Percentiles rank a stretch among this genome's conserved stretches.
phyloP scores from a whole-genome alignment of 2,797 vertebrate genomes.

The Otolemur crassicaudatus region DNA sequence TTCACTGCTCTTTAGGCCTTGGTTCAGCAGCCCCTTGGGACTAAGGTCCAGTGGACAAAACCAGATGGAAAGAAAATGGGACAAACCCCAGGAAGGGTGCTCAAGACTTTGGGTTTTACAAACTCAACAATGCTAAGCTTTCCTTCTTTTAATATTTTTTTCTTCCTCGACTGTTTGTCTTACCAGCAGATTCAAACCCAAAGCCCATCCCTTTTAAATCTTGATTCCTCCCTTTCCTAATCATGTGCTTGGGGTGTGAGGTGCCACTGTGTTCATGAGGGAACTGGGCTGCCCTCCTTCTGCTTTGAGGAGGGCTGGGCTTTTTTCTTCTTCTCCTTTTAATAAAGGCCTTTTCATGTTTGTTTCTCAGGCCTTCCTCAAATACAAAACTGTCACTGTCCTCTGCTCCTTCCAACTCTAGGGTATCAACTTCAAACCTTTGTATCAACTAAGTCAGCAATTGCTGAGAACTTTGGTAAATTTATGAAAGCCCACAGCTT shows the following conservation, averaged over 20 bases:
- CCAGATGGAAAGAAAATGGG: background rate
- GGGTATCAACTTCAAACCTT: conserved; percentile 61
- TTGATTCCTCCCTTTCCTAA: background rate
- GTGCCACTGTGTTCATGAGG: background rate
- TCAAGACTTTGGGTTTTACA: background rate
- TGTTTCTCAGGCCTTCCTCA: conserved; percentile 48
- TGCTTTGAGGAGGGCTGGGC: conserved; percentile 37
- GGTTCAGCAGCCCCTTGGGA: conserved; percentile 28
- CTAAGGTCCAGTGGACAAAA: conserved; percentile 15
- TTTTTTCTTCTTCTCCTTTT: conserved; percentile 1
- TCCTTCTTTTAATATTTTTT: background rate
- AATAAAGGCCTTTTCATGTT: conserved; percentile 68
- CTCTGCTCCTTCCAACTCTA: conserved; percentile 24
- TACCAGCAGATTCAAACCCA: background rate
- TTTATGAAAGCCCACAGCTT: background rate
- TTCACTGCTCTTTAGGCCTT: conserved; percentile 10
- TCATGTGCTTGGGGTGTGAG: conserved; percentile 21
- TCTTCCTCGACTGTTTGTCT: background rate
- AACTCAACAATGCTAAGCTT: background rate
- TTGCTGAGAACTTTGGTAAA: background rate
- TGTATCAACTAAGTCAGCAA: background rate
- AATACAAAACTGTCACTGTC: conserved; percentile 62
- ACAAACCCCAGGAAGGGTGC: background rate
- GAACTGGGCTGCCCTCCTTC: background rate
- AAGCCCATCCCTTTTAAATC: conserved; percentile 51